These are phyloP conservation scores for Ostrea denselamellosa DNA, from an alignment of 1,140 invertebrate genomes.

Conservation along the genomic window DNA sequence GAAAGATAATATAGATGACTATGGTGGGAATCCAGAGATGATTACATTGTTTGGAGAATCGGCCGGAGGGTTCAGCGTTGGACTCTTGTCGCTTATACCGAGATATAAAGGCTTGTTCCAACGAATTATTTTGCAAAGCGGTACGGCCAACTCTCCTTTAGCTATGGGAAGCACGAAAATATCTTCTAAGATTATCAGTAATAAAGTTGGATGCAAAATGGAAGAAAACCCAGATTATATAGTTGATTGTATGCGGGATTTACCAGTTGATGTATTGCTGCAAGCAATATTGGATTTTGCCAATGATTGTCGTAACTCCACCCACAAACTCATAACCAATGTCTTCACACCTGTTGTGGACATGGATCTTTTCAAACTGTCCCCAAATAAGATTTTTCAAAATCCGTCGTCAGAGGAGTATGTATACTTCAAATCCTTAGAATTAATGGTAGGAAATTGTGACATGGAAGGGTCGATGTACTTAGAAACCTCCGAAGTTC, in stretches of 20 bases:
- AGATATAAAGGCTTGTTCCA: not conserved
- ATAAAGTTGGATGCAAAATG: not conserved
- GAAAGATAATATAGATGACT: not conserved
- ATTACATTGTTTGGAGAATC: not conserved
- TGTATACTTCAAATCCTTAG: not conserved
- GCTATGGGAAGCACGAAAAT: not conserved
- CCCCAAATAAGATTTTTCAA: not conserved
- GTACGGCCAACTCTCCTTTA: not conserved
- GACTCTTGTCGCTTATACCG: not conserved
- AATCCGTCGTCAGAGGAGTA: not conserved
- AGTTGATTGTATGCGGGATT: not conserved
- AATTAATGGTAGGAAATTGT: not conserved
- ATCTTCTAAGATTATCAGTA: not conserved
- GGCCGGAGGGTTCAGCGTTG: not conserved
- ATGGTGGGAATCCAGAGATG: not conserved
- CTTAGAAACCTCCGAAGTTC: not conserved
- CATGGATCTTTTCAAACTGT: not conserved
- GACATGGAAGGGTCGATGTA: not conserved
- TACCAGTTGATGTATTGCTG: not conserved
- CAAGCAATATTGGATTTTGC: not conserved
- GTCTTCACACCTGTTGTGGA: not conserved
- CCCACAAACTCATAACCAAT: not conserved
- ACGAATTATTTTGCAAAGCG: not conserved
- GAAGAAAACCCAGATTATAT: not conserved
- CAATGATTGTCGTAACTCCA: not conserved